Conservation (phyloP, 2,888 invertebrate species). For the Diachrysia chrysitis region DNA sequence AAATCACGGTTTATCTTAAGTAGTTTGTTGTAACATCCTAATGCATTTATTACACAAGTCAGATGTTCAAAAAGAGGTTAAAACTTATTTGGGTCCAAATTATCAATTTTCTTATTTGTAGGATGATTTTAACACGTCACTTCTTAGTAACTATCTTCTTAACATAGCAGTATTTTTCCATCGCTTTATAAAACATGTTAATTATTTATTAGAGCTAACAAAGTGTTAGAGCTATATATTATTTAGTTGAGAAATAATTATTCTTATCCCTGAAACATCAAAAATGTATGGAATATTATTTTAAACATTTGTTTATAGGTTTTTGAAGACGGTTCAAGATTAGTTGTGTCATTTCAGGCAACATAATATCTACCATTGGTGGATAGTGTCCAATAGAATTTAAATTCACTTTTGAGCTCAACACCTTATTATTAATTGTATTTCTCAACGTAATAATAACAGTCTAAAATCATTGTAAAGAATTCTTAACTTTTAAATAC, state of each 20-base stretch:
- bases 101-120: background rate
- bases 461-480: conserved; percentile 11
- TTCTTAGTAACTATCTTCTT: background rate
- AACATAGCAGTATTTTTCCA: background rate
- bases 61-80: background rate
- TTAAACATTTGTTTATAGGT: too few relatives aligned
- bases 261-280: too few relatives aligned
- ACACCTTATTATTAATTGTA: background rate
- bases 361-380: background rate
- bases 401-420: background rate
- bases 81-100: background rate
- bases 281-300: too few relatives aligned
- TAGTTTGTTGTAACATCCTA: too few relatives aligned
- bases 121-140: background rate
- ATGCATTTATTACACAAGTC: too few relatives aligned
- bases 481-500: conserved; percentile 20
- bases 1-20: too few relatives aligned
- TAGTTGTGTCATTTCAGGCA: background rate
- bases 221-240: background rate
- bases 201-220: conserved; percentile 2
- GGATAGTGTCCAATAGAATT: background rate
- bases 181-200: background rate
- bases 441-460: conserved; percentile 21
- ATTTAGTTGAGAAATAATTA: background rate
- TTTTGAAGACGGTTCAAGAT: too few relatives aligned